A percentile compares a stretch with the other conserved stretches of the same genome.
phyloP scores from a whole-genome alignment of 2,113 vertebrate genomes.

The Scomber colias region DNA sequence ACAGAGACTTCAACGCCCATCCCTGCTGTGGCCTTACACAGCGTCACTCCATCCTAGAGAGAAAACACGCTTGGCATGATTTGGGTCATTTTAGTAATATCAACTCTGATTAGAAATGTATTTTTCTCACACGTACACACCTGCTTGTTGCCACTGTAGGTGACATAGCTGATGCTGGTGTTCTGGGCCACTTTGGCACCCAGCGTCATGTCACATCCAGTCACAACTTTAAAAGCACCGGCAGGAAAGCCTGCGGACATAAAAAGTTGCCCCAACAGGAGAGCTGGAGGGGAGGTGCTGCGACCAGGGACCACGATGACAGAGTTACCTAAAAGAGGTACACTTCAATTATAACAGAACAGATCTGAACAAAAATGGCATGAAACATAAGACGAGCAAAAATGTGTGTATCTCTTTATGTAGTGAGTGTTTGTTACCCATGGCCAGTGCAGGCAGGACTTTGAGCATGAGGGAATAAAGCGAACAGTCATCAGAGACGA shows the following conservation, averaged over 20 bases:
- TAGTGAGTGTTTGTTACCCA: conserved; percentile 76
- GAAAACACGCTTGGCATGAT: neutral
- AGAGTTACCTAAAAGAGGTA: conserved; percentile 78
- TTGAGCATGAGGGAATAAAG: conserved; percentile 80
- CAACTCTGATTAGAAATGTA: neutral
- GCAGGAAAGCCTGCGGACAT: conserved; percentile 79
- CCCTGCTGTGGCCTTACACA: conserved; percentile 70
- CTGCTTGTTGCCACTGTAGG: conserved; percentile 81
- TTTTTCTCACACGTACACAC: conserved; percentile 43
- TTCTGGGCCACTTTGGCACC: conserved; percentile 72
- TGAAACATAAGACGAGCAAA: neutral
- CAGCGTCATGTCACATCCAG: conserved; percentile 71
- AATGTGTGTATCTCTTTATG: neutral
- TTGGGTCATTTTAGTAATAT: neutral
- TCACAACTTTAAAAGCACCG: conserved; percentile 81
- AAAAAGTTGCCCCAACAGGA: conserved; percentile 83
- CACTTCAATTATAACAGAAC: neutral
- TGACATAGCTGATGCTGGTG: conserved; percentile 63
- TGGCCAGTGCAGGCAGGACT: conserved; percentile 81
- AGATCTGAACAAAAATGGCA: neutral
- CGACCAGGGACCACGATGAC: conserved; percentile 79
- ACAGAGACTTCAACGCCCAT: conserved; percentile 71
- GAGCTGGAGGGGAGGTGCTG: conserved; percentile 60
- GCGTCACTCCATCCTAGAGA: conserved; percentile 64
- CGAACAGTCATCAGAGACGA: conserved; percentile 79